A percentile compares a stretch with the other conserved stretches of the same genome.
Evolutionary conservation across 1,140 invertebrate species (phyloP).

Genomic region (Homalodisca vitripennis): DNA sequence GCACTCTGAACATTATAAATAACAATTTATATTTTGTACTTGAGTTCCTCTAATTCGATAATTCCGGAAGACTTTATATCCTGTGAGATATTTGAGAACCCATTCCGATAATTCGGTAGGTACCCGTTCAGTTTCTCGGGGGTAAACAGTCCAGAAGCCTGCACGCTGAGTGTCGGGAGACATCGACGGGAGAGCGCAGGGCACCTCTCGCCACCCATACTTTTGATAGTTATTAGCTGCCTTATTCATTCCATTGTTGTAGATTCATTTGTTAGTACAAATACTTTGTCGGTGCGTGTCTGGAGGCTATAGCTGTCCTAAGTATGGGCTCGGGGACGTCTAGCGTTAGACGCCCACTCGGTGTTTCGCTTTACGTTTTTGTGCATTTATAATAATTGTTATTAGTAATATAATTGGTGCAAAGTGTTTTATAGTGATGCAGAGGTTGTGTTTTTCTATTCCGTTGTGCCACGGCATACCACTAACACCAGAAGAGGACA

Average conservation of each 20-base stretch:
- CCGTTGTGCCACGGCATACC: constrained; percentile 1
- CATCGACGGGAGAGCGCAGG: constrained; percentile 1
- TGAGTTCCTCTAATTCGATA: too few relatives aligned
- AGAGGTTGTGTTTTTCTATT: constrained; percentile 27
- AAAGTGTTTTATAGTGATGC: constrained; percentile 31
- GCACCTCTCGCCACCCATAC: constrained; percentile 10
- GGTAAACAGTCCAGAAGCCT: neutral
- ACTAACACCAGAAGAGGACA: constrained; percentile 16
- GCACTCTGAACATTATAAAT: too few relatives aligned
- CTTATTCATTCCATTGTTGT: constrained; percentile 19
- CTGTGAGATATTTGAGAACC: too few relatives aligned
- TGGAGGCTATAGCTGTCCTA: constrained; percentile 9
- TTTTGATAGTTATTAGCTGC: constrained; percentile 23
- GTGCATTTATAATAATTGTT: constrained; percentile 25
- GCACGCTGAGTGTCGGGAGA: neutral
- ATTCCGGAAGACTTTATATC: too few relatives aligned
- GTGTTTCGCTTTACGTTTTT: constrained; percentile 22
- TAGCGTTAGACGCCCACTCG: neutral
- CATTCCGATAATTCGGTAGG: too few relatives aligned
- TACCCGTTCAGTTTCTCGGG: too few relatives aligned
- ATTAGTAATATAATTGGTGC: constrained; percentile 29
- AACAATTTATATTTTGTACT: too few relatives aligned
- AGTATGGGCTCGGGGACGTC: constrained; percentile 1
- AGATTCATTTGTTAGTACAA: neutral
- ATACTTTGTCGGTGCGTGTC: neutral